Base-by-base conservation (phyloP, 37 sponge, comb jelly and placozoan genomes). In the Cladorhizidae sp. region DNA sequence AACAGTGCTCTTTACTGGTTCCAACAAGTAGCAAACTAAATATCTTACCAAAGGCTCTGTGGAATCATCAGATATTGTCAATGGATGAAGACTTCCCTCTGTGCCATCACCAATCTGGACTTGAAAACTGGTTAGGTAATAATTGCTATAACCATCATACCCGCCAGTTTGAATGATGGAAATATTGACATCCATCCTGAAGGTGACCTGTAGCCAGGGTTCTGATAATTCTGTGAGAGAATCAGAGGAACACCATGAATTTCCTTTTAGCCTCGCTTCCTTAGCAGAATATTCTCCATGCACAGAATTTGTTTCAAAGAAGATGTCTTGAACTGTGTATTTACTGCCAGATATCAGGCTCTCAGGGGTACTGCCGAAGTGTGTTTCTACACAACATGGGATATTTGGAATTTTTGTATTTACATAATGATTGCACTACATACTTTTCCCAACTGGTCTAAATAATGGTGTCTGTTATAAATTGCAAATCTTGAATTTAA, bases 121-220 rank as follows among this genome's bases (percentile, higher is more conserved):
- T 40, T 77, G n/a, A 40, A n/a, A 63, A 12, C 42, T 63, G n/a
- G 1, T 17, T 7, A 77, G n/a, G 41, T 77, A n/a, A 31, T 77
- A 36, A 18, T 65, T 12, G 2, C 35, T 5, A 32, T 32, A 65
- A 36, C 65, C 29, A 38, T 63, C 49, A 57, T 61, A 57, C 52
- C 82, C 82, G 1, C 43, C 72, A 57, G 63, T 72, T 37, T 58
- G 29, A 22, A 83, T 26, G 6, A 29, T 7, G 20, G 22, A 50
- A 22, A 83, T 74, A 2, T 40, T 52, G 31, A 83, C 76, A 43
- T 74, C 69, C 40, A 28, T 23, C 25, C 68, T 67, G 74, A 83
- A 83, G 25, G 38, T 52, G n/a, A 83, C 56, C 58, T 83, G 75
- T 29, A 83, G 56, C 69, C 69, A 83, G 12, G 74, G 26, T 18